Evolutionary conservation across 1,140 invertebrate species (phyloP).

Genomic region (Drosophila sp.): DNA sequence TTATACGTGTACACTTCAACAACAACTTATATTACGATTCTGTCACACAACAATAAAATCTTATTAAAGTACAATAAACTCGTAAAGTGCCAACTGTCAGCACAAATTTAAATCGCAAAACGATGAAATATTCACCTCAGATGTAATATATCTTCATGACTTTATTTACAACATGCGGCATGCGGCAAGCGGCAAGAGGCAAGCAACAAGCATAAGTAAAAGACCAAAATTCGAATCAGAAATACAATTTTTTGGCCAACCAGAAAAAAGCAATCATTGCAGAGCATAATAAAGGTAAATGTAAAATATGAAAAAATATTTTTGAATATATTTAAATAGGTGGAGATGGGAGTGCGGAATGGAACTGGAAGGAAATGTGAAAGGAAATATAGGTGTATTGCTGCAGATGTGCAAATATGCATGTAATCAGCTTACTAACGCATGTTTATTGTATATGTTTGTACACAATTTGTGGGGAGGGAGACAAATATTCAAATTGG

Average conservation of each 20-base stretch:
- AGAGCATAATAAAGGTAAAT: conserved; percentile 28
- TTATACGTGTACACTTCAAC: conserved; percentile 8
- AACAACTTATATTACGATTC: conserved; percentile 59
- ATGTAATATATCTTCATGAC: conserved; percentile 67
- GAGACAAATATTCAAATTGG: conserved; percentile 26
- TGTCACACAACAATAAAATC: conserved; percentile 73
- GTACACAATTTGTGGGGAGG: conserved; percentile 34
- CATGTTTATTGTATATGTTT: conserved; percentile 69
- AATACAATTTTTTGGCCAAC: conserved; percentile 55
- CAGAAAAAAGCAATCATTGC: conserved; percentile 74
- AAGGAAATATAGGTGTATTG: conserved; percentile 50
- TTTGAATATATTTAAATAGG: conserved; percentile 70
- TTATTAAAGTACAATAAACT: conserved; percentile 55
- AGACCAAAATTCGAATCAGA: conserved; percentile 52
- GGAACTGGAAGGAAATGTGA: neutral
- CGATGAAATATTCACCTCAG: conserved; percentile 74
- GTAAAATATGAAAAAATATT: conserved; percentile 71
- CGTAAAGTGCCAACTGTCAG: conserved; percentile 43
- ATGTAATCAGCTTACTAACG: conserved; percentile 81
- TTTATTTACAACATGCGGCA: conserved; percentile 49
- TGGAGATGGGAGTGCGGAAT: neutral
- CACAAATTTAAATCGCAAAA: conserved; percentile 70
- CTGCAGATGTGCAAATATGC: conserved; percentile 76
- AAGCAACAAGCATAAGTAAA: conserved; percentile 7
- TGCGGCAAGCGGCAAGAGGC: conserved; percentile 2